Conservation (phyloP, 2,797 vertebrate species). For the Buphagus erythrorhynchus region DNA sequence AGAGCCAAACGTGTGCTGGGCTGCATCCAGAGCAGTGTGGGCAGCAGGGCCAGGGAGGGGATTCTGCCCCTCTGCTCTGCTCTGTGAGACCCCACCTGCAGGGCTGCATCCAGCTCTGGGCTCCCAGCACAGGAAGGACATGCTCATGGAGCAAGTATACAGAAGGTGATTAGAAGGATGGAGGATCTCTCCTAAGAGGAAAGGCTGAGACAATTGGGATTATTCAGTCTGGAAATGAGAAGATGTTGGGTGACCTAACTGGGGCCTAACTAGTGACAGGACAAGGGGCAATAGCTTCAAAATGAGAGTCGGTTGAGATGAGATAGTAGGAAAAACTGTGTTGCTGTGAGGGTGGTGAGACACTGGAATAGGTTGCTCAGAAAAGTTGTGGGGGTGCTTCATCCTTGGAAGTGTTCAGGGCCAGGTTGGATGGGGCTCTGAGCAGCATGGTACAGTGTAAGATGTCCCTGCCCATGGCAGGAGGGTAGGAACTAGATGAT, state of each 20-base stretch:
- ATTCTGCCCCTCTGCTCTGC: background rate
- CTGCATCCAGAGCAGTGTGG: too few species aligned
- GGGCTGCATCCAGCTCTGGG: background rate
- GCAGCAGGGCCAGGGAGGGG: background rate
- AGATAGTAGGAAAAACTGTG: background rate
- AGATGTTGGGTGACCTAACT: background rate
- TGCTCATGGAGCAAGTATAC: too few species aligned
- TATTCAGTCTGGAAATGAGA: background rate
- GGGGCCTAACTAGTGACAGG: background rate
- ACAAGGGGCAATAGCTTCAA: background rate
- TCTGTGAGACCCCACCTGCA: background rate
- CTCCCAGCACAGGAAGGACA: fast-evolving
- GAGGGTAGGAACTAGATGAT: background rate
- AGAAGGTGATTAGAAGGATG: background rate
- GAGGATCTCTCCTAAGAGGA: background rate
- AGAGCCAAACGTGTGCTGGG: background rate
- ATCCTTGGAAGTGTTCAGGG: background rate
- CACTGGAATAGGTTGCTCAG: background rate
- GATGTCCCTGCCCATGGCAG: background rate
- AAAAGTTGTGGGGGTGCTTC: background rate
- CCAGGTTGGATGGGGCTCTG: background rate
- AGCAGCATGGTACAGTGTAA: background rate
- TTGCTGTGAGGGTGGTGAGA: background rate
- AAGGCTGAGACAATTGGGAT: background rate
- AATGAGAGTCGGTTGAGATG: background rate